A percentile compares a stretch with the other conserved stretches of the same genome.
Evolutionary conservation across 2,113 vertebrate genomes (phyloP).

Genomic region (Spilogale gracilis): DNA sequence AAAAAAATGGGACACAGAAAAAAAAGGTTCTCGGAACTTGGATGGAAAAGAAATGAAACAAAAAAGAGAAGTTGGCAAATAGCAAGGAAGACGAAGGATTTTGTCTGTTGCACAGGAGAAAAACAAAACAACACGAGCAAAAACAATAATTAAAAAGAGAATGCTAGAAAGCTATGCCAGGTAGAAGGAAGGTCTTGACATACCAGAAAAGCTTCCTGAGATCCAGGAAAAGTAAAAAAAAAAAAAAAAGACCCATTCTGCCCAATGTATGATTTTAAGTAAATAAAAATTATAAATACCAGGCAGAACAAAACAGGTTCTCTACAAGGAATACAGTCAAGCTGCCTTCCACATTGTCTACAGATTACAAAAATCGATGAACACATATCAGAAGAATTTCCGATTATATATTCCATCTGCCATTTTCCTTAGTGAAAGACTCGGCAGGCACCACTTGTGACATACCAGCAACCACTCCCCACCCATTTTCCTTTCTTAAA

Average conservation of each 20-base stretch:
- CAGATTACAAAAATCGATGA: neutral
- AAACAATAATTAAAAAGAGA: neutral
- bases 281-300: neutral
- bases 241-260: neutral
- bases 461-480: neutral
- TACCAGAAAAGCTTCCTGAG: constrained; percentile 1
- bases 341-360: neutral
- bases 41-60: neutral
- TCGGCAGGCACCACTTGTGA: neutral
- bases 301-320: neutral
- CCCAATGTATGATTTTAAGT: neutral
- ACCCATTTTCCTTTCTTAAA: neutral
- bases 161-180: neutral
- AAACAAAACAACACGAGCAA: neutral
- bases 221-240: neutral
- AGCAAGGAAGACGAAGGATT: neutral
- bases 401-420: neutral
- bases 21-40: neutral
- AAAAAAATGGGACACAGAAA: too few species aligned
- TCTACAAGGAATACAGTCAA: neutral
- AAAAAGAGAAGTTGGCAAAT: neutral
- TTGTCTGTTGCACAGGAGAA: neutral
- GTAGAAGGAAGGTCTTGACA: neutral
- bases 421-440: neutral
- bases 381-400: neutral